These are phyloP conservation scores for Magallana angulata DNA, from an alignment of 1,140 invertebrate genomes.

Conservation along the genomic window DNA sequence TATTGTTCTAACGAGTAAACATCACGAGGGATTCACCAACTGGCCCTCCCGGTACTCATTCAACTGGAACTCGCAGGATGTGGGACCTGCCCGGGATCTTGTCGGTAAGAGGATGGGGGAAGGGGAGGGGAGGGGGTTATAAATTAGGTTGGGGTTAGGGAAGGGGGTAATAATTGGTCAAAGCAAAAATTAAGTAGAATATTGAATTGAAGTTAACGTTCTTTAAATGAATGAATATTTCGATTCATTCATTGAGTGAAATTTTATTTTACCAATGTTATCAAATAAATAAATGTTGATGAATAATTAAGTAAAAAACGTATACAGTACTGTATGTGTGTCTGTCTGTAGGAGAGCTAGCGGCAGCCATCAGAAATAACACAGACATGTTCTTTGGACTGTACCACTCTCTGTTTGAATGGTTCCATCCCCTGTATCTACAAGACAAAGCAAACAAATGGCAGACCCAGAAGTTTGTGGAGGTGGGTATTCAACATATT, in stretches of 20 bases:
- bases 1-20: slow-evolving; percentile 71
- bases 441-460: slow-evolving; percentile 87
- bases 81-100: slow-evolving; percentile 75
- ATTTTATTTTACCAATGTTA: no score
- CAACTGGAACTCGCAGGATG: slow-evolving; percentile 77
- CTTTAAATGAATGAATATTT: not conserved
- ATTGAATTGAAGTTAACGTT: not conserved
- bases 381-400: slow-evolving; percentile 86
- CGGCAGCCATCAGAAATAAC: slow-evolving; percentile 75
- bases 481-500: slow-evolving; percentile 64
- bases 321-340: no score
- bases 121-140: no score
- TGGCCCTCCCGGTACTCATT: slow-evolving; percentile 76
- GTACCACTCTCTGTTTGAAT: slow-evolving; percentile 94
- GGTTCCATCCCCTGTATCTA: slow-evolving; percentile 93
- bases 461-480: slow-evolving; percentile 83
- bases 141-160: not conserved
- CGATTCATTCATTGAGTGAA: no score
- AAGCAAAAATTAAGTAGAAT: no score
- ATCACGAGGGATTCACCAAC: slow-evolving; percentile 77
- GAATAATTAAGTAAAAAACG: no score
- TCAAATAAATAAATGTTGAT: no score
- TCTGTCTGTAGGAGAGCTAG: slow-evolving; percentile 76
- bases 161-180: no score
- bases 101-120: slow-evolving; percentile 64